These are phyloP conservation scores for Drosophila bocki DNA, from an alignment of 1,140 invertebrate genomes.

Conservation along the genomic window DNA sequence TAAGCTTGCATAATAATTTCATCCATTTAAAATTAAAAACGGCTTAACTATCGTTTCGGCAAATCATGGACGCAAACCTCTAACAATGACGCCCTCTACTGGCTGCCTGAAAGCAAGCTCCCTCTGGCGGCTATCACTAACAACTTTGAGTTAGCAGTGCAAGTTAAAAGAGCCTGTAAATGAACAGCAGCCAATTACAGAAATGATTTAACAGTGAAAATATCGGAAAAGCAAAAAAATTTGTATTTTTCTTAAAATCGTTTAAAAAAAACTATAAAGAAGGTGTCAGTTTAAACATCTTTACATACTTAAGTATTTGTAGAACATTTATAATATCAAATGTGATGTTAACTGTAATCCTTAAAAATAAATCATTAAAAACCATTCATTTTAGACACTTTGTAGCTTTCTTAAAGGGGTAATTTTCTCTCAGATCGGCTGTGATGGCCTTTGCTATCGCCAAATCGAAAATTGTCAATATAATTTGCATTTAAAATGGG, in stretches of 20 bases:
- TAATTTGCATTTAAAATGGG: constrained; percentile 10
- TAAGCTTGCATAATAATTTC: too few relatives aligned
- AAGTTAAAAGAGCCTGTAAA: background rate
- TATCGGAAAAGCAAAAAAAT: too few relatives aligned
- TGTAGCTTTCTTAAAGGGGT: background rate
- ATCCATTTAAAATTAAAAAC: too few relatives aligned
- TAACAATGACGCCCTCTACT: too few relatives aligned
- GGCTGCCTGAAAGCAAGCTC: background rate
- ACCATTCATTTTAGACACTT: background rate
- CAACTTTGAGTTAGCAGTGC: background rate
- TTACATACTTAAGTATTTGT: background rate
- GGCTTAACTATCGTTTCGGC: too few relatives aligned
- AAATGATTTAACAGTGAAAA: background rate
- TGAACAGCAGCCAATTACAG: background rate
- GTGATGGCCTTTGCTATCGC: background rate
- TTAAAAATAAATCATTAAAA: background rate
- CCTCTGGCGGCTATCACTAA: background rate
- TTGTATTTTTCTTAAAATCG: background rate
- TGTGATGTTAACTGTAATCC: too few relatives aligned
- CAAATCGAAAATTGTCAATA: constrained; percentile 1
- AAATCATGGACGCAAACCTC: background rate
- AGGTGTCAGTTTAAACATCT: background rate
- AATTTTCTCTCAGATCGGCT: background rate
- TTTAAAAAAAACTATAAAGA: too few relatives aligned
- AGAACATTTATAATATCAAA: background rate